Base-by-base conservation (phyloP, 2,888 invertebrate species). In the Tromatobia lineatoria region DNA sequence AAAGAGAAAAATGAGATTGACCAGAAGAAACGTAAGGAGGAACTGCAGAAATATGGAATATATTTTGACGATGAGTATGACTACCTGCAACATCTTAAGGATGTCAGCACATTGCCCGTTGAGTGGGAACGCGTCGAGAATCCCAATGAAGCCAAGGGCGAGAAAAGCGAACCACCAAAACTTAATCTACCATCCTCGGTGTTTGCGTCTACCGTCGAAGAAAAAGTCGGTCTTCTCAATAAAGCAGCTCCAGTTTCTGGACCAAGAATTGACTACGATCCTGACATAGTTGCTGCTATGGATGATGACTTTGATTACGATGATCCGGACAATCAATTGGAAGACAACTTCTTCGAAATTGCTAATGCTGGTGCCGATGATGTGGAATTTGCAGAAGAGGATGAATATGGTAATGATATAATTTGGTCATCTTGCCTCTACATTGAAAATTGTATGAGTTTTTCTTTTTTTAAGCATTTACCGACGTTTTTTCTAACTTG, bases 11-110 rank as follows among this genome's bases (percentile, higher is more conserved):
- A 85, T 38, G 29, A 84, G 1, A 4, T 52, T 0, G 94, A 95
- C 82, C 88, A 91, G 3, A 90, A 94, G 3, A 96, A 96, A 88
- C 94, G 95, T 0, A 95, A 94, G 86, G 96, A 97, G 86, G 96
- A 97, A 88, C 97, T 97, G 90, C 94, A 95, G 18, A 98, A 98
- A 92, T 99, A 96, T 95, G 99, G 99, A 0, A 96, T 99, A 83
- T 98, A 96, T 92, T 99, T 96, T 93, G 99, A 99, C 90, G 99
- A 99, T 94, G 98, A 99, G 89, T 99, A 98, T 93, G 96, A 99
- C 93, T 99, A 99, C 92, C 94, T 99, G 87, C 98, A 99, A 93
- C 99, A 99, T 95, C 95, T 99, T 79, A 96, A 96, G 89, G 96
- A 96, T 85, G 94, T 95, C 0, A 94, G 94, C 88, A 95, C 95